These are phyloP conservation scores for Alexandromys oeconomus DNA, from an alignment of 2,797 vertebrate species.

Conservation along the genomic window DNA sequence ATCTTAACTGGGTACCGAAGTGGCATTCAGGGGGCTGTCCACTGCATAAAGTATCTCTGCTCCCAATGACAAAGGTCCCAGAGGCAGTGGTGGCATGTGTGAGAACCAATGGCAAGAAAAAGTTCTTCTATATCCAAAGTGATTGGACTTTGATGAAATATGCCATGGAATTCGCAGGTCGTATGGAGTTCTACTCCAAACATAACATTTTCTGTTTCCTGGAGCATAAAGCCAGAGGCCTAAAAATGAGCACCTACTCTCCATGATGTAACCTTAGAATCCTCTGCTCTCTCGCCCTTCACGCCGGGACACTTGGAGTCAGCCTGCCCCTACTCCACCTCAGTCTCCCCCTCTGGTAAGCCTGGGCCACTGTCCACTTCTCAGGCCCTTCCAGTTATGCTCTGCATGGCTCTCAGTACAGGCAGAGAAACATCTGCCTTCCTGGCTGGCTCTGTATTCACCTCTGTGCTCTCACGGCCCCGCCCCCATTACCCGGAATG, in stretches of 20 bases:
- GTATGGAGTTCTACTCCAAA: neutral
- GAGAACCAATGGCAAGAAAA: neutral
- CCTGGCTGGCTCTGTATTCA: slow-evolving; percentile 14
- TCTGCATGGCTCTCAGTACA: neutral
- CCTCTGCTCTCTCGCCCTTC: neutral
- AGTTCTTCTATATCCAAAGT: neutral
- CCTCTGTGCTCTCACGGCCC: neutral
- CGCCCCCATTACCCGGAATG: slow-evolving; percentile 58
- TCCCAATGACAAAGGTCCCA: neutral
- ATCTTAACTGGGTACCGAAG: neutral
- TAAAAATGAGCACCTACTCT: too few relatives aligned
- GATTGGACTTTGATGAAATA: neutral
- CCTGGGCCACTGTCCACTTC: neutral
- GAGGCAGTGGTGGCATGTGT: neutral
- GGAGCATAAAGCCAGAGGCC: neutral
- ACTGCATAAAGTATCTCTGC: neutral
- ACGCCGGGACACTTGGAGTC: neutral
- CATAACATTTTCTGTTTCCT: neutral
- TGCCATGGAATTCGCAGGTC: neutral
- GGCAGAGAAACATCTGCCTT: neutral
- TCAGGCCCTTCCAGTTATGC: neutral
- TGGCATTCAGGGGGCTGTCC: too few relatives aligned
- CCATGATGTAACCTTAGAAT: neutral
- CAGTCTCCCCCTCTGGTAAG: neutral
- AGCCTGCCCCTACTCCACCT: neutral